Conservation (phyloP, 2,888 invertebrate species). For the Tyria jacobaeae region DNA sequence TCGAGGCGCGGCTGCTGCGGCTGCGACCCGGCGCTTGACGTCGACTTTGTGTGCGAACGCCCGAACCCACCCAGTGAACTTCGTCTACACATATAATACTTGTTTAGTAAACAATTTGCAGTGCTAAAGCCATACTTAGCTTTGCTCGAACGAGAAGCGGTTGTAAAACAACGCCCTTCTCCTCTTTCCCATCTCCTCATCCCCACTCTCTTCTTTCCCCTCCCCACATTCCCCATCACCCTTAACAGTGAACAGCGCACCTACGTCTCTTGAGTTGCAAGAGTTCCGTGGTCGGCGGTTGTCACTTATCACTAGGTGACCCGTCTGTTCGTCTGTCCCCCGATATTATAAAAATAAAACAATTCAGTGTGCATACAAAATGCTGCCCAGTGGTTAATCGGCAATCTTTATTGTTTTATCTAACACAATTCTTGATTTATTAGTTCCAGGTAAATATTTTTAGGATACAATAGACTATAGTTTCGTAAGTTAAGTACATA, state of each 20-base stretch:
- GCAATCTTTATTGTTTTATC: background rate
- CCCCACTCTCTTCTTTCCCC: too few relatives aligned
- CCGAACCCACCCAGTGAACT: constrained; percentile 95
- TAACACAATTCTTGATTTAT: background rate
- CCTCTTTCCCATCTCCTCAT: too few relatives aligned
- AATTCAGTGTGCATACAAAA: background rate
- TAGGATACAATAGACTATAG: background rate
- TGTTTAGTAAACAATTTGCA: constrained; percentile 15
- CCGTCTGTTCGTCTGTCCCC: too few relatives aligned
- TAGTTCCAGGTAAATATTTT: background rate
- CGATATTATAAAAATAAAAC: too few relatives aligned
- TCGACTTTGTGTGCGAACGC: constrained; percentile 89
- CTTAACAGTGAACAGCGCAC: too few relatives aligned
- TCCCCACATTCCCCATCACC: too few relatives aligned
- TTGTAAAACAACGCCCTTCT: too few relatives aligned
- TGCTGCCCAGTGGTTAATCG: background rate
- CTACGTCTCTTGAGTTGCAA: too few relatives aligned
- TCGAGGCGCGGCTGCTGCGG: constrained; percentile 92
- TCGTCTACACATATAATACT: constrained; percentile 85
- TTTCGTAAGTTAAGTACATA: background rate
- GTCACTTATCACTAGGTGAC: too few relatives aligned
- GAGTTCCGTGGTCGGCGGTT: too few relatives aligned
- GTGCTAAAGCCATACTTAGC: too few relatives aligned
- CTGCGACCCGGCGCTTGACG: constrained; percentile 82
- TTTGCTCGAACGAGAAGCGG: too few relatives aligned